Percentiles rank a stretch among this genome's conserved stretches.
These are phyloP conservation scores for Aromia moschata DNA, from an alignment of 2,888 invertebrate genomes.

Conservation along the genomic window DNA sequence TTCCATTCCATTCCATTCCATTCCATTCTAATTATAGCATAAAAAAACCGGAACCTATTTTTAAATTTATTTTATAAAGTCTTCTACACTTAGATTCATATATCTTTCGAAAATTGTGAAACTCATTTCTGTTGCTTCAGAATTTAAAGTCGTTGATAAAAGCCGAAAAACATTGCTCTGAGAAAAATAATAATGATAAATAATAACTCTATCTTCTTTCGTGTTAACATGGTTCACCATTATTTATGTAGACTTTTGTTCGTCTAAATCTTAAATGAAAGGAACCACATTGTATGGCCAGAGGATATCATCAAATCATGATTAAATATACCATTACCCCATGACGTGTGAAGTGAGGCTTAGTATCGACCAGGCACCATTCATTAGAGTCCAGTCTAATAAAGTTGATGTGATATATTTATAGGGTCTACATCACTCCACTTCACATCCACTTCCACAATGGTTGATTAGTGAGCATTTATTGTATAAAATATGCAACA, in stretches of 20 bases:
- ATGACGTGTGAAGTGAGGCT: constrained; percentile 24
- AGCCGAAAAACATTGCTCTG: too few species aligned
- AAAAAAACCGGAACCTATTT: too few species aligned
- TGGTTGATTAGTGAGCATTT: constrained; percentile 12
- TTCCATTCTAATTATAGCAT: too few species aligned
- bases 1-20: too few species aligned
- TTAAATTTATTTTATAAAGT: too few species aligned
- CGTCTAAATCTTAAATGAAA: constrained; percentile 16
- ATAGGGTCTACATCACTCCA: constrained; percentile 19
- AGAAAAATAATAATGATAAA: too few species aligned
- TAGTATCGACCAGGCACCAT: constrained; percentile 23
- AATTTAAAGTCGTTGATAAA: too few species aligned
- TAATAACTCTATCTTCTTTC: not conserved
- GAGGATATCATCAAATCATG: constrained; percentile 13
- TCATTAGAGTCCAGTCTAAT: constrained; percentile 24
- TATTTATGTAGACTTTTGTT: constrained; percentile 3
- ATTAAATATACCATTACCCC: constrained; percentile 25
- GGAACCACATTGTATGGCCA: constrained; percentile 5
- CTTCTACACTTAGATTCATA: too few species aligned
- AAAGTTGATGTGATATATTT: constrained; percentile 24
- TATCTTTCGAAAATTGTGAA: too few species aligned
- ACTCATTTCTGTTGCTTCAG: too few species aligned
- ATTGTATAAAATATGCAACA: too few species aligned
- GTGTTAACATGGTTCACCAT: constrained; percentile 15
- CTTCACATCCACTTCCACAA: constrained; percentile 12